Percentiles rank a stretch among this genome's conserved stretches.
Evolutionary conservation across 2,888 invertebrate genomes (phyloP).

Genomic region (Lycia hirtaria): DNA sequence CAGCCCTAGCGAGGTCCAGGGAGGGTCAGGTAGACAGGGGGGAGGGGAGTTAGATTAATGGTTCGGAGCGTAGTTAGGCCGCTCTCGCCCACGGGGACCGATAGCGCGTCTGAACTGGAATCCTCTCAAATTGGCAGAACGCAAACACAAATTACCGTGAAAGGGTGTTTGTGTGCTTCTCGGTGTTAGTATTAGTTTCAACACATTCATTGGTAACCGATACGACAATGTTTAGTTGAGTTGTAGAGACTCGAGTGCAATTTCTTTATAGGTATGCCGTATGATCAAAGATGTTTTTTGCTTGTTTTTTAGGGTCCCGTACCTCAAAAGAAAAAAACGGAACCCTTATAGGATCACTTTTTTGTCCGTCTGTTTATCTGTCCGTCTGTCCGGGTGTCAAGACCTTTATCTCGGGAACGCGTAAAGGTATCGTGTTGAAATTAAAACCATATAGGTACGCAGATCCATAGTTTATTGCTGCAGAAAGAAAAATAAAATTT

Average conservation of each 20-base stretch:
- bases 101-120: slow-evolving; percentile 70
- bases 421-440: no score
- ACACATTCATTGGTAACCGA: background rate
- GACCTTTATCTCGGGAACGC: no score
- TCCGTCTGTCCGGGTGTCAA: no score
- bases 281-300: background rate
- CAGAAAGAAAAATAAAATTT: no score
- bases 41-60: slow-evolving; percentile 68
- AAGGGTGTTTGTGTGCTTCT: slow-evolving; percentile 50
- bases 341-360: no score
- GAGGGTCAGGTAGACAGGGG: slow-evolving; percentile 41
- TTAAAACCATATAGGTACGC: no score
- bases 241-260: background rate
- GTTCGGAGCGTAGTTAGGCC: slow-evolving; percentile 44
- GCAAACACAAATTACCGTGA: slow-evolving; percentile 53
- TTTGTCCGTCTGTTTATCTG: no score
- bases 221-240: slow-evolving; percentile 11
- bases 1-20: slow-evolving; percentile 28
- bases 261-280: background rate
- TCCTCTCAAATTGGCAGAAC: slow-evolving; percentile 70
- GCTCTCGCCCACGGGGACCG: slow-evolving; percentile 73
- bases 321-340: no score
- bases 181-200: slow-evolving; percentile 16
- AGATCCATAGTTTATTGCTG: no score
- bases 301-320: no score